Percentiles rank a stretch among this genome's conserved stretches.
phyloP scores from a whole-genome alignment of 1,140 invertebrate species.

The Drosophila lowei region DNA sequence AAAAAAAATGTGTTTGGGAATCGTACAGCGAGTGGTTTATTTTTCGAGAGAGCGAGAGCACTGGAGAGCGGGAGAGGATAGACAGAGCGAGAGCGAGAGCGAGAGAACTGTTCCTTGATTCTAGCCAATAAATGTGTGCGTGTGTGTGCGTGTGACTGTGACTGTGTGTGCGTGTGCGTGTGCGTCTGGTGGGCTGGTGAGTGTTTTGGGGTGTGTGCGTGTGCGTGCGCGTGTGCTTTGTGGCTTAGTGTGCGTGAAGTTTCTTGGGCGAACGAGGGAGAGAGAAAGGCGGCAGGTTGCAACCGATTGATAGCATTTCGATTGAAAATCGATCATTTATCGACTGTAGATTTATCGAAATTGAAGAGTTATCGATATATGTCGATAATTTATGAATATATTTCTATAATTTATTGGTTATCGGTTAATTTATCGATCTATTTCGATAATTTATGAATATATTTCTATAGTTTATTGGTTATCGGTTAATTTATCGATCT shows the following conservation, averaged over 20 bases:
- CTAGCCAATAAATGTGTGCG: slow-evolving; percentile 40
- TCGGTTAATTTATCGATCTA: too few species aligned
- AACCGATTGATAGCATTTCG: neutral
- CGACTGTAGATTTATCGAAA: too few species aligned
- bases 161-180: slow-evolving; percentile 31
- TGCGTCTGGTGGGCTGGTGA: slow-evolving; percentile 17
- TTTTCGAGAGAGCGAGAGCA: slow-evolving; percentile 11
- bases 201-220: slow-evolving; percentile 29
- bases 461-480: too few species aligned
- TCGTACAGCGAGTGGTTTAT: slow-evolving; percentile 4
- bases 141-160: slow-evolving; percentile 18
- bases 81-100: slow-evolving; percentile 33
- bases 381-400: too few species aligned
- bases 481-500: too few species aligned
- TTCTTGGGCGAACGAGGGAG: neutral
- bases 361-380: too few species aligned
- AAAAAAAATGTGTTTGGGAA: slow-evolving; percentile 23
- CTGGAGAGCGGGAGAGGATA: slow-evolving; percentile 8
- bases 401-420: too few species aligned
- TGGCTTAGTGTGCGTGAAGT: slow-evolving; percentile 26
- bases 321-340: too few species aligned
- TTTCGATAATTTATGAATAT: too few species aligned
- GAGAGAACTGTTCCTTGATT: slow-evolving; percentile 28
- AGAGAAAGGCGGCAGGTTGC: slow-evolving; percentile 9
- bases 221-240: slow-evolving; percentile 11